Percentiles rank a stretch among this genome's conserved stretches.
phyloP scores from a whole-genome alignment of 2,113 vertebrate genomes.

The Ifrita kowaldi region DNA sequence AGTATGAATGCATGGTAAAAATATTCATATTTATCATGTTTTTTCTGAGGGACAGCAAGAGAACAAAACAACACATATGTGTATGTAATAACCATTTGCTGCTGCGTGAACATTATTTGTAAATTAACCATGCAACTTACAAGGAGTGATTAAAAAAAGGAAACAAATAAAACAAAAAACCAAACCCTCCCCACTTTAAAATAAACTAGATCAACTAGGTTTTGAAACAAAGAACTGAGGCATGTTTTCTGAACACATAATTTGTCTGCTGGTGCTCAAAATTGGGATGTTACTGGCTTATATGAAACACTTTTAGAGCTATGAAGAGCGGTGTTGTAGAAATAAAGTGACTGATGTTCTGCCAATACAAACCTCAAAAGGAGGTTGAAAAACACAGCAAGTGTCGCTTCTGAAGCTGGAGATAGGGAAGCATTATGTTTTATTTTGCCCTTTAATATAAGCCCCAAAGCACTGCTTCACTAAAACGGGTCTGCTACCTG shows the following conservation, averaged over 20 bases:
- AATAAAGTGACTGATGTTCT: slow-evolving; percentile 64
- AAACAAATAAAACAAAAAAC: background rate
- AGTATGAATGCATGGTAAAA: background rate
- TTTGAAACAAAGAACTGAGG: slow-evolving; percentile 33
- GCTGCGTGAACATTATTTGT: background rate
- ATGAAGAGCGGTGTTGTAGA: slow-evolving; percentile 45
- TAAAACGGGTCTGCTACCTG: slow-evolving; percentile 42
- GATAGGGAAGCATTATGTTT: slow-evolving; percentile 52
- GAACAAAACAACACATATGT: background rate
- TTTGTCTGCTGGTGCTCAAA: slow-evolving; percentile 45
- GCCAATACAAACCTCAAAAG: slow-evolving; percentile 64
- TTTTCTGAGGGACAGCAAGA: background rate
- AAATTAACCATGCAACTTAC: background rate
- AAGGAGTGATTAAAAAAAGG: background rate
- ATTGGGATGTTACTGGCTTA: slow-evolving; percentile 26
- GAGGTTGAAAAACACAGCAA: slow-evolving; percentile 54
- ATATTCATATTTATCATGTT: background rate
- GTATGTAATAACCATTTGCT: background rate
- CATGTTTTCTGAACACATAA: slow-evolving; percentile 47
- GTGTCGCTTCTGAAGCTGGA: slow-evolving; percentile 49
- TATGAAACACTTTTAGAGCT: slow-evolving; percentile 41
- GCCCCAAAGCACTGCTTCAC: slow-evolving; percentile 51
- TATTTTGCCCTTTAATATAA: slow-evolving; percentile 62
- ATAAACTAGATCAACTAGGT: background rate
- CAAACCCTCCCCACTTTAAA: background rate